Evolutionary conservation across 2,113 vertebrate genomes (phyloP).

Genomic region (Alexandromys fortis): DNA sequence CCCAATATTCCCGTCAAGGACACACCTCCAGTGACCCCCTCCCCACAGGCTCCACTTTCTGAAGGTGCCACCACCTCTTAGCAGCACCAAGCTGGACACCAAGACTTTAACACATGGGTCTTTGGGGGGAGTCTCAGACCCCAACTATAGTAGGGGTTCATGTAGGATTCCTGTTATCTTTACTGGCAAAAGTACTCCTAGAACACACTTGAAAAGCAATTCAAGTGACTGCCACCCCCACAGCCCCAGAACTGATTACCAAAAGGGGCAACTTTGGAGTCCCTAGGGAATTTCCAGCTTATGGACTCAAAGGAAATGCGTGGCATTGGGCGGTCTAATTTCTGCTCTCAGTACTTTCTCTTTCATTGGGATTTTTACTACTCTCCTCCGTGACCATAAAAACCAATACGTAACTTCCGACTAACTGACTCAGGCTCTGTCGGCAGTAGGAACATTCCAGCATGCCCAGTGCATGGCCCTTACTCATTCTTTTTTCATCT

Average conservation of each 20-base stretch:
- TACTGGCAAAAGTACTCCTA: not conserved
- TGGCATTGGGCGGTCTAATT: not conserved
- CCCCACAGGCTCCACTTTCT: not conserved
- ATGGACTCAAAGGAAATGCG: not conserved
- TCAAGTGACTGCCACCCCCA: no score
- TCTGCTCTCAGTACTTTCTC: not conserved
- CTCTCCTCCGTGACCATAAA: not conserved
- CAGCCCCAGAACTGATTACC: not conserved
- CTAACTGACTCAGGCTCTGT: not conserved
- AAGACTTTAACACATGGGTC: not conserved
- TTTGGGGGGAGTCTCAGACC: not conserved
- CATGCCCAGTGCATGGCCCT: accelerated
- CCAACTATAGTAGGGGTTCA: not conserved
- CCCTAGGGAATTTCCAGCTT: not conserved
- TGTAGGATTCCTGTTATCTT: not conserved
- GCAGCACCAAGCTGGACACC: no score
- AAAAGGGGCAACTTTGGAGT: not conserved
- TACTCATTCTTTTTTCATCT: not conserved
- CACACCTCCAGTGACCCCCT: accelerated
- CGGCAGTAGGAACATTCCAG: no score
- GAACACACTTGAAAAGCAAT: not conserved
- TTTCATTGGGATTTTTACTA: not conserved
- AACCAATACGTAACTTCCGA: not conserved
- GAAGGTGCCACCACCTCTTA: not conserved
- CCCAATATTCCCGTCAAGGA: not conserved